Percentiles rank a stretch among this genome's conserved stretches.
Conservation (phyloP, 2,113 vertebrate species). For the Thalassarche chlororhynchos region DNA sequence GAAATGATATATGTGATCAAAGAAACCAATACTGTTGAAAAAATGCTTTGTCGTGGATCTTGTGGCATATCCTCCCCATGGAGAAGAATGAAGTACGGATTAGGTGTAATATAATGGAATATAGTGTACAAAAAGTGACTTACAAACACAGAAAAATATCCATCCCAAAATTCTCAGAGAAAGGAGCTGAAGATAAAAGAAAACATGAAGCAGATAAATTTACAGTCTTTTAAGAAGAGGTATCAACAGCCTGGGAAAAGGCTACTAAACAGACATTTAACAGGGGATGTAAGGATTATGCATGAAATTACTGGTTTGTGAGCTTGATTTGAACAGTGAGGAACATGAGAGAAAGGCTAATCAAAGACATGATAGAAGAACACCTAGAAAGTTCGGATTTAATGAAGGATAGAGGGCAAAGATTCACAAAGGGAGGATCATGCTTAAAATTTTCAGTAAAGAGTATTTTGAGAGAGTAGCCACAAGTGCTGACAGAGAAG, state of each 20-base stretch:
- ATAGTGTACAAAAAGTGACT: neutral
- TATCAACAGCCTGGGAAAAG: slow-evolving; percentile 13
- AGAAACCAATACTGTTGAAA: neutral
- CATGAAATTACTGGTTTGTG: slow-evolving; percentile 12
- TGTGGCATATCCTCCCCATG: neutral
- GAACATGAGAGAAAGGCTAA: slow-evolving; percentile 10
- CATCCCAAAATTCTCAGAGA: neutral
- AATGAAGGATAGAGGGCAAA: slow-evolving; percentile 29
- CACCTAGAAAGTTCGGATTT: slow-evolving; percentile 23
- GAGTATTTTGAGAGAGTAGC: slow-evolving; percentile 33
- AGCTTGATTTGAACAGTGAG: slow-evolving; percentile 21
- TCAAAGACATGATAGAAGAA: neutral
- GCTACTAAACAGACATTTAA: slow-evolving; percentile 15
- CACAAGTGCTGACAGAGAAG: slow-evolving; percentile 17
- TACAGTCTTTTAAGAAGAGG: neutral
- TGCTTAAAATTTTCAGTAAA: slow-evolving; percentile 40
- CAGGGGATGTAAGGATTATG: neutral
- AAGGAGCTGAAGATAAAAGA: neutral
- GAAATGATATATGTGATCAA: neutral
- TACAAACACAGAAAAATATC: neutral
- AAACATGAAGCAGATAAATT: slow-evolving; percentile 11
- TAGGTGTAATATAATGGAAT: neutral
- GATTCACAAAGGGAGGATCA: neutral
- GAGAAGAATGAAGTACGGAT: neutral
- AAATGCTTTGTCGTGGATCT: neutral